Base-by-base conservation (phyloP, 2,888 invertebrate genomes). In the Nipponacmea schrenckii region DNA sequence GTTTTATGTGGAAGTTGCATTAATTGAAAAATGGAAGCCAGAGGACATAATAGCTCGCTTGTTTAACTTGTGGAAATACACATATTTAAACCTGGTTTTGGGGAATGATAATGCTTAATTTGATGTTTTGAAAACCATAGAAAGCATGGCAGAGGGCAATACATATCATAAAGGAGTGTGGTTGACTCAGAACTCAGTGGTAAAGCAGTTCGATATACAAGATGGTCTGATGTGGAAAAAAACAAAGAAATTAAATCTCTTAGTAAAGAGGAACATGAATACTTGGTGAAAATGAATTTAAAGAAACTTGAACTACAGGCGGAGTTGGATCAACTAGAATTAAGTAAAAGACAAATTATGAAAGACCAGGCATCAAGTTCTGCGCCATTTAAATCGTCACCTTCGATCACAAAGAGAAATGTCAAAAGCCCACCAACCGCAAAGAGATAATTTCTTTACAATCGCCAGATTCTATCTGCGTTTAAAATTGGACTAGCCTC, bases 241-340 rank as follows among this genome's bases (percentile, higher is more conserved):
- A 14, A 56, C 56, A 56, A 56, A 24, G 12, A 24, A 56, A 24
- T 56, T 12, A 24, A 56, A 56, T 24, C 20, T 56, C 24, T 56
- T 24, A 14, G 24, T 12, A 56, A 20, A 56, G 56, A 56, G 14
- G 56, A 56, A 8, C 56, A 56, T 56, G 56, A 56, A 12, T 56
- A 24, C 24, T 17, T 56, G 15, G 56, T 56, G 2, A 56, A 56
- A 56, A 56, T 56, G 56, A 56, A 56, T 24, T 20, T 56, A 20
- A 56, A 56, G 56, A 56, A 56, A 24, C 56, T 56, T 8, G 56
- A 56, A 56, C 24, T 56, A 56, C 56, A 56, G 24, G 56, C 56
- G 10, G 56, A 56, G 24, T 20, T 56, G 24, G 56, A 56, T 24
- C 8, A 56, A 24, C 20, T 56, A 14, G 56, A 56, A 24, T 24